A percentile compares a stretch with the other conserved stretches of the same genome.
phyloP scores from a whole-genome alignment of 2,888 invertebrate species.

The Cryptophagus acutangulus region DNA sequence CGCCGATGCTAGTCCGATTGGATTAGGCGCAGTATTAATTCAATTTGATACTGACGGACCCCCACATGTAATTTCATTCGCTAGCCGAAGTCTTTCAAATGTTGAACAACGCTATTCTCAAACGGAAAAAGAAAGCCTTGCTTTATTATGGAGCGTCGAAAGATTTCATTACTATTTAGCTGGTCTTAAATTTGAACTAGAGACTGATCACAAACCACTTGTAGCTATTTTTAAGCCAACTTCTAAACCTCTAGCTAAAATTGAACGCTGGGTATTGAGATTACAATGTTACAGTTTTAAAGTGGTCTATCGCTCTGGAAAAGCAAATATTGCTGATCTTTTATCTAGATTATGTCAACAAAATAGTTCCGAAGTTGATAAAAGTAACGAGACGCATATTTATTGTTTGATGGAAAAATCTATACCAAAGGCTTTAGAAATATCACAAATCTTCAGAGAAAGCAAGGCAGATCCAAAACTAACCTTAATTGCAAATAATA shows the following conservation, averaged over 20 bases:
- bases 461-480: slow-evolving; percentile 9
- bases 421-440: slow-evolving; percentile 8
- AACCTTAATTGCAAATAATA: slow-evolving; percentile 3
- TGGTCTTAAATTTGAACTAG: slow-evolving; percentile 2
- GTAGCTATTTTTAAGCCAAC: slow-evolving; percentile 27
- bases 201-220: slow-evolving; percentile 29
- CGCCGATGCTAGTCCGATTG: slow-evolving; percentile 18
- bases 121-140: slow-evolving; percentile 17
- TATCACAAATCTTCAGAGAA: slow-evolving; percentile 4
- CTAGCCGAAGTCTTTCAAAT: slow-evolving; percentile 15
- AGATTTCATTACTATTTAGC: slow-evolving; percentile 37
- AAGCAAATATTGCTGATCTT: slow-evolving; percentile 26
- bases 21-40: neutral
- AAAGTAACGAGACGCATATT: slow-evolving; percentile 8
- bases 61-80: slow-evolving; percentile 15
- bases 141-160: slow-evolving; percentile 37
- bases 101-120: slow-evolving; percentile 28
- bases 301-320: slow-evolving; percentile 24
- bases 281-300: slow-evolving; percentile 23
- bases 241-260: slow-evolving; percentile 18
- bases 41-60: slow-evolving; percentile 10
- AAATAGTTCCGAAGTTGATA: slow-evolving; percentile 2
- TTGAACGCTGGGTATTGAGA: slow-evolving; percentile 26
- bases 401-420: slow-evolving; percentile 7
- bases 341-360: slow-evolving; percentile 23